Evolutionary conservation across 2,888 invertebrate genomes (phyloP), one percentile per base, ranked within the genome.

Genomic region (Lasioglossum calceatum): DNA sequence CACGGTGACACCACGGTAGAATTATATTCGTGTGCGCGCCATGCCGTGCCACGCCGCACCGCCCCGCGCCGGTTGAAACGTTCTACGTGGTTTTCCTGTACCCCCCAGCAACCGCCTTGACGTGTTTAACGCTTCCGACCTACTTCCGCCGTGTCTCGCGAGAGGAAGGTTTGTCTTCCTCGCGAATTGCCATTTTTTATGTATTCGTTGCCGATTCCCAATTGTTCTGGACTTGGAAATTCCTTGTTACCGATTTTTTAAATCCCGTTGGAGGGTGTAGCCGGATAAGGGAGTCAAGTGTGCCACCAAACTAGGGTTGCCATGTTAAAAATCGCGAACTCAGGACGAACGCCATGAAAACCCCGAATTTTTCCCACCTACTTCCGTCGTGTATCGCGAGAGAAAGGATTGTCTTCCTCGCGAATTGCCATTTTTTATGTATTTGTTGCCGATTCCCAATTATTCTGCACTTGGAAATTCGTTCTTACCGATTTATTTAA

Each of bases 101-200:
- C 77, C 85, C 47, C n/a, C 54, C 61, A 82, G 73, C 82, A 79
- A 75, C 44, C 72, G 76, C 78, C 79, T 67, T 79, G 82, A 87
- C 81, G 86, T 83, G 81, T 88, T 90, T 89, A 90, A 88, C 80
- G 86, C 61, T 77, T 79, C 71, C 86, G 90, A 90, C 91, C 89
- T 88, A 91, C 87, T 91, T 91, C 76, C 16, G 61, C 39, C 71
- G 79, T 10, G 32, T 83, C 84, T 58, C 67, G 67, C 10, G 58
- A 81, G 88, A 87, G 87, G 88, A 88, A 89, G 86, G 84, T 70
- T 19, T 72, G 71, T 61, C 80, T 61, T 72, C 12, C 82, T 16
- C 16, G 32, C 32, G 80, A 88, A 88, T 85, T 84, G 76, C 76
- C 70, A 78, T 82, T 85, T 87, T 84, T 82, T 82, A 78, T 77